Evolutionary conservation across 2,888 invertebrate genomes (phyloP).

Genomic region (Habrosyne pyritoides): DNA sequence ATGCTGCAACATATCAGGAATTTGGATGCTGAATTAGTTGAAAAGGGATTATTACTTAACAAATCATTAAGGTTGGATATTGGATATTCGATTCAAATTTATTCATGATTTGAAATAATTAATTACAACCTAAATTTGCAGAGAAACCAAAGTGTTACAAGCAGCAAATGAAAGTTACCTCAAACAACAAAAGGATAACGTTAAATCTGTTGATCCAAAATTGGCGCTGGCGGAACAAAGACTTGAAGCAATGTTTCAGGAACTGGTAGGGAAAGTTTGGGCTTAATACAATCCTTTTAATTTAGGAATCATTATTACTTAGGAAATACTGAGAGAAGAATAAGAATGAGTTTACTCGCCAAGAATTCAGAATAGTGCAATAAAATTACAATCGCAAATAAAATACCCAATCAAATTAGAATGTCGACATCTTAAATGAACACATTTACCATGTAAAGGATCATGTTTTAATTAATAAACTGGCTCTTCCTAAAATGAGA

Average conservation of each 20-base stretch:
- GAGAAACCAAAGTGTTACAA: conserved; percentile 81
- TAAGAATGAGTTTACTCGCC: too few species aligned
- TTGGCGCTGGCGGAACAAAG: conserved; percentile 80
- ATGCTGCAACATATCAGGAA: conserved; percentile 82
- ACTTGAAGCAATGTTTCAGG: conserved; percentile 83
- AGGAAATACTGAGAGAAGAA: too few species aligned
- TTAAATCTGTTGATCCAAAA: conserved; percentile 61
- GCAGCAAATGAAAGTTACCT: conserved; percentile 71
- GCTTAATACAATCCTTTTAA: too few species aligned
- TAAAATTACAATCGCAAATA: too few species aligned
- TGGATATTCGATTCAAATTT: not conserved
- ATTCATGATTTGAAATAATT: not conserved
- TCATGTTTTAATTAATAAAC: too few species aligned
- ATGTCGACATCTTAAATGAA: too few species aligned
- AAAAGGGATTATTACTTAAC: conserved; percentile 81
- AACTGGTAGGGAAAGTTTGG: conserved; percentile 78
- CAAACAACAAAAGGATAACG: conserved; percentile 60
- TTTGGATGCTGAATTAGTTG: conserved; percentile 81
- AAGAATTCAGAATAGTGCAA: too few species aligned
- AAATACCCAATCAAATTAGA: too few species aligned
- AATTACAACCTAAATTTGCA: conserved; percentile 39
- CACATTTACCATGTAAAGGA: too few species aligned
- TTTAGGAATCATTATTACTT: too few species aligned
- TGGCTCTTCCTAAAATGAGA: too few species aligned
- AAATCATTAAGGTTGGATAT: conserved; percentile 64